These are phyloP conservation scores for Platycnemis pennipes DNA, from an alignment of 2,888 invertebrate species.

Conservation along the genomic window DNA sequence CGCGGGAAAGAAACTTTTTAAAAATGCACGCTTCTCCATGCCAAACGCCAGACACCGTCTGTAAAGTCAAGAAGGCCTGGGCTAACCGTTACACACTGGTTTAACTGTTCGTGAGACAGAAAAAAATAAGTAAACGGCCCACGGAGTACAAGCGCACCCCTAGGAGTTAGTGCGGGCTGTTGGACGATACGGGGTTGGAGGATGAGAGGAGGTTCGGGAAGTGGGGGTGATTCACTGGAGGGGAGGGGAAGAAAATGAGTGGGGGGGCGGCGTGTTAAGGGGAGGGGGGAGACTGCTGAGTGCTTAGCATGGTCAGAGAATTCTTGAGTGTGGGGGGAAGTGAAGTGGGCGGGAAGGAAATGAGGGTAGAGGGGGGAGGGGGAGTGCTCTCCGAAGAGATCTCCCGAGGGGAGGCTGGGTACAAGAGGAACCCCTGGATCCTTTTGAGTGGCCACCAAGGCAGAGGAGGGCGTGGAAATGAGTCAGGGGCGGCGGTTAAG, in stretches of 20 bases:
- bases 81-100: not conserved
- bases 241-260: not conserved
- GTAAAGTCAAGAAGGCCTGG: not conserved
- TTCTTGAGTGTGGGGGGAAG: not conserved
- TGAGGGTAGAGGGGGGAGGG: not conserved
- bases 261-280: not conserved
- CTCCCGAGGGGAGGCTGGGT: not conserved
- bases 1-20: not conserved
- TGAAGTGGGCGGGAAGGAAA: not conserved
- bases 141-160: not conserved
- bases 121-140: not conserved
- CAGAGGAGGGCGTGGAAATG: not conserved
- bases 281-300: not conserved
- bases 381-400: not conserved
- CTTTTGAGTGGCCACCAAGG: not conserved
- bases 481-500: not conserved
- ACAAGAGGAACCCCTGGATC: not conserved
- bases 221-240: not conserved
- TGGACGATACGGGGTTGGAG: not conserved
- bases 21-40: not conserved
- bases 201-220: not conserved
- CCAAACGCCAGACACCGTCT: not conserved
- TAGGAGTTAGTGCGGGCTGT: too few species aligned
- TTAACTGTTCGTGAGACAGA: not conserved
- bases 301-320: slow-evolving; percentile 40